phyloP scores from a whole-genome alignment of 2,888 invertebrate species.

The Drosophila prolongata region DNA sequence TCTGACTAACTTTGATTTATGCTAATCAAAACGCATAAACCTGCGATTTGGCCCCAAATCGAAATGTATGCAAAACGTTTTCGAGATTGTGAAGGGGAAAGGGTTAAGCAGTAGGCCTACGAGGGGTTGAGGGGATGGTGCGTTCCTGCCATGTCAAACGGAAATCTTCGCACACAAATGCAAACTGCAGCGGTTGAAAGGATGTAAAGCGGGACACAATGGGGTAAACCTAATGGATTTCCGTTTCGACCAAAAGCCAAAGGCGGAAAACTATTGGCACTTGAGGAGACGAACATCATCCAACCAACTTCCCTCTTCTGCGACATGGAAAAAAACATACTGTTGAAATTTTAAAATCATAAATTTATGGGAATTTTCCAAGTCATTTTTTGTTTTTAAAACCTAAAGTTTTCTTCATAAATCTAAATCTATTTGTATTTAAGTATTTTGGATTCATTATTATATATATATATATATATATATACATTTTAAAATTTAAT shows the following conservation, averaged over 20 bases:
- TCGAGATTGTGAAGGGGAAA: constrained; percentile 45
- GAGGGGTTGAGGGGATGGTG: neutral
- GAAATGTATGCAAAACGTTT: constrained; percentile 69
- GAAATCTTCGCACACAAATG: constrained; percentile 67
- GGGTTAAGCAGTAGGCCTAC: neutral
- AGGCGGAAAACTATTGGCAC: constrained; percentile 69
- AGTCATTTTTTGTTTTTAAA: neutral
- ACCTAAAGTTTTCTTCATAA: no score
- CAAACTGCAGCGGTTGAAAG: constrained; percentile 60
- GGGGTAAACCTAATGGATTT: constrained; percentile 75
- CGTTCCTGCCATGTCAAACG: constrained; percentile 64
- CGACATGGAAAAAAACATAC: neutral
- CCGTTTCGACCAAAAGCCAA: constrained; percentile 62
- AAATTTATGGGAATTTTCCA: no score
- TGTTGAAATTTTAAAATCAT: no score
- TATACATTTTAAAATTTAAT: neutral
- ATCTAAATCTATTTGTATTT: no score
- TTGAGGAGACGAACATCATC: constrained; percentile 51
- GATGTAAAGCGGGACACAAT: constrained; percentile 10
- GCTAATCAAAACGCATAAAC: constrained; percentile 71
- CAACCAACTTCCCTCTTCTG: neutral
- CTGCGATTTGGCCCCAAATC: constrained; percentile 13
- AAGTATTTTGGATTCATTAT: no score
- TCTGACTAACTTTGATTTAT: constrained; percentile 66
- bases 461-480: no score